Percentiles rank a stretch among this genome's conserved stretches.
phyloP scores from a whole-genome alignment of 1,140 invertebrate genomes.

The Bombus consobrinus region DNA sequence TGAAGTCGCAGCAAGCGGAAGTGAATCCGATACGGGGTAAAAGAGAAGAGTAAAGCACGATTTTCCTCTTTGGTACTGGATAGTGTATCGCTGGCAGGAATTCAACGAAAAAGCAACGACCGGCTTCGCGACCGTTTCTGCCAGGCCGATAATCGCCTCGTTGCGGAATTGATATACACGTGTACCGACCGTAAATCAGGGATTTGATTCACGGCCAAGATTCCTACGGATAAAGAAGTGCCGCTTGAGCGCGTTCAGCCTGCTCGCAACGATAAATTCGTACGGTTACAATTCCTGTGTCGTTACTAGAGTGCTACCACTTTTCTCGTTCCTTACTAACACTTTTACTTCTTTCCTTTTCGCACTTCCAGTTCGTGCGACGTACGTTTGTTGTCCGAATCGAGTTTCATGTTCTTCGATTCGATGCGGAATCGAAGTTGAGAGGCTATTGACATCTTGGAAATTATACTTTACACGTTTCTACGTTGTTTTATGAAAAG shows the following conservation, averaged over 20 bases:
- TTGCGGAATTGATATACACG: conserved; percentile 78
- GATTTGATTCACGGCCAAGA: conserved; percentile 77
- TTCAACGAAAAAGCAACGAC: conserved; percentile 73
- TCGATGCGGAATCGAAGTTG: background rate
- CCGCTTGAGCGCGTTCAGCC: conserved; percentile 28
- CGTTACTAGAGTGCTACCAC: conserved; percentile 21
- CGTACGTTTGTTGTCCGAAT: background rate
- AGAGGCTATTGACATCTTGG: background rate
- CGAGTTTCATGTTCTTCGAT: background rate
- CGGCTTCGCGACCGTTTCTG: conserved; percentile 51
- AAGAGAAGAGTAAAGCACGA: background rate
- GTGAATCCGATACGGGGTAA: background rate
- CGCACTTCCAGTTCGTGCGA: background rate
- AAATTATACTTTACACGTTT: background rate
- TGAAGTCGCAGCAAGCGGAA: conserved; percentile 1
- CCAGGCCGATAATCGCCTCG: conserved; percentile 77
- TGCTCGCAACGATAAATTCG: conserved; percentile 58
- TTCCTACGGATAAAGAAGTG: conserved; percentile 63
- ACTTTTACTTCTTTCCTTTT: background rate
- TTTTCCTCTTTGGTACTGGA: conserved; percentile 46
- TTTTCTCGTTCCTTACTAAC: background rate
- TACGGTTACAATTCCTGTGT: conserved; percentile 49
- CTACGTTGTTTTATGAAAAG: background rate
- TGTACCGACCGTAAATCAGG: conserved; percentile 67
- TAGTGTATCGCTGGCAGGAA: conserved; percentile 66